Evolutionary conservation across 2,797 vertebrate genomes (phyloP).

Genomic region (Peromyscus eremicus): DNA sequence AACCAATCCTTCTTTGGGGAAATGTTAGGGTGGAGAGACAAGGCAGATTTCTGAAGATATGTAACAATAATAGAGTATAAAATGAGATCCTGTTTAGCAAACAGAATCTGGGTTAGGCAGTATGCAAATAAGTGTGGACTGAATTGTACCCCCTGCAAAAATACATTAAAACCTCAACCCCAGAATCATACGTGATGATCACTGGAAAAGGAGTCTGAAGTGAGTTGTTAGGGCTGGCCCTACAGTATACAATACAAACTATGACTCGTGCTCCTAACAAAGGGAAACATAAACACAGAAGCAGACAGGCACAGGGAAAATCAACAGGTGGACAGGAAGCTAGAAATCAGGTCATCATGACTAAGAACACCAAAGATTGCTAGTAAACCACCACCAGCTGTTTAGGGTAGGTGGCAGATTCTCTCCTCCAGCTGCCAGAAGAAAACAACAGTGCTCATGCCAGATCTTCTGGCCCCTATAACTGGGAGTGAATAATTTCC

Average conservation of each 20-base stretch:
- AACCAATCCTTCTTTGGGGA: background rate
- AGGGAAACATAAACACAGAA: background rate
- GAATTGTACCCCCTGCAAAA: background rate
- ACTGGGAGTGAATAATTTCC: background rate
- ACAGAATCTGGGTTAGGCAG: background rate
- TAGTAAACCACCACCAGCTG: background rate
- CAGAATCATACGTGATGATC: background rate
- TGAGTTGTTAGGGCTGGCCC: background rate
- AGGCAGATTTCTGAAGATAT: background rate
- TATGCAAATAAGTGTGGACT: background rate
- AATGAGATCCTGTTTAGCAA: background rate
- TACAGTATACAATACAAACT: background rate
- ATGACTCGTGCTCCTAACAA: background rate
- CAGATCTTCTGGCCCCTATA: background rate
- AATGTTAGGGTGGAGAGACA: background rate
- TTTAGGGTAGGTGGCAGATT: background rate
- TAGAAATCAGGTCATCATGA: background rate
- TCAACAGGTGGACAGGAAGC: background rate
- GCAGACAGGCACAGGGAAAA: background rate
- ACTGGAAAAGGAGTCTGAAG: background rate
- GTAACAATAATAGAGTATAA: background rate
- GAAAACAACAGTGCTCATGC: accelerated
- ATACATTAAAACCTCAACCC: background rate
- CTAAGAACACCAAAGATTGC: background rate
- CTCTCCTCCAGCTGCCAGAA: background rate